These are phyloP conservation scores for Phalacrocorax pelagicus DNA, from an alignment of 2,113 vertebrate genomes.

Conservation along the genomic window DNA sequence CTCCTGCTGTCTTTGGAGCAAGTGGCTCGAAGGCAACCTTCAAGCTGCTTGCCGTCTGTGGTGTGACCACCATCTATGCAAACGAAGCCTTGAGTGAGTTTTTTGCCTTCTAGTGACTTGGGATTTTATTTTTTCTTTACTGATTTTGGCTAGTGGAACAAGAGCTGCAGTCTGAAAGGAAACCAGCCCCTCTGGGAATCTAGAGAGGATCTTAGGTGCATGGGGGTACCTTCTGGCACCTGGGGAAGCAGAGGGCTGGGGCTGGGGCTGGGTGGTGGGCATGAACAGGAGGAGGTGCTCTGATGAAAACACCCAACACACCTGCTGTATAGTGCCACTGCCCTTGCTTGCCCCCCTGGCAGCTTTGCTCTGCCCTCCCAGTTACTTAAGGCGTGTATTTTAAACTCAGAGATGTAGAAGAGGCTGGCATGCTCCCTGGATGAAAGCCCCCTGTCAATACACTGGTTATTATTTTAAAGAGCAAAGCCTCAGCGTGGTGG, in stretches of 20 bases:
- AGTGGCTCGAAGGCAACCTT: background rate
- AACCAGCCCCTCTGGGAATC: background rate
- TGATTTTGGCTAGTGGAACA: background rate
- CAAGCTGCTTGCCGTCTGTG: accelerated
- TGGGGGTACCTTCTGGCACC: accelerated
- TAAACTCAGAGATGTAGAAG: background rate
- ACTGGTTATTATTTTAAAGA: background rate
- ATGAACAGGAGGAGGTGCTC: accelerated
- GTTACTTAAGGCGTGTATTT: background rate
- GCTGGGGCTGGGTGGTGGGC: background rate
- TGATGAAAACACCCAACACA: accelerated
- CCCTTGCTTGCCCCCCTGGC: background rate
- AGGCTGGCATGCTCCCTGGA: background rate
- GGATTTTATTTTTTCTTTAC: background rate
- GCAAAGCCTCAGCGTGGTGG: background rate
- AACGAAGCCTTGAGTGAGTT: background rate
- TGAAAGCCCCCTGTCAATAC: no score
- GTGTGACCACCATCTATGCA: background rate
- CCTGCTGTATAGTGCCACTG: accelerated
- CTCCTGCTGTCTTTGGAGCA: accelerated
- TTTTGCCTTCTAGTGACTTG: background rate
- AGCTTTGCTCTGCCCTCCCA: background rate
- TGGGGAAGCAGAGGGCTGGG: background rate
- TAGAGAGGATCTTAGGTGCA: background rate
- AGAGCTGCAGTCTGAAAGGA: background rate